These are phyloP conservation scores for Clavelina lepadiformis DNA, from an alignment of 23 tunicate genomes.

Conservation along the genomic window DNA sequence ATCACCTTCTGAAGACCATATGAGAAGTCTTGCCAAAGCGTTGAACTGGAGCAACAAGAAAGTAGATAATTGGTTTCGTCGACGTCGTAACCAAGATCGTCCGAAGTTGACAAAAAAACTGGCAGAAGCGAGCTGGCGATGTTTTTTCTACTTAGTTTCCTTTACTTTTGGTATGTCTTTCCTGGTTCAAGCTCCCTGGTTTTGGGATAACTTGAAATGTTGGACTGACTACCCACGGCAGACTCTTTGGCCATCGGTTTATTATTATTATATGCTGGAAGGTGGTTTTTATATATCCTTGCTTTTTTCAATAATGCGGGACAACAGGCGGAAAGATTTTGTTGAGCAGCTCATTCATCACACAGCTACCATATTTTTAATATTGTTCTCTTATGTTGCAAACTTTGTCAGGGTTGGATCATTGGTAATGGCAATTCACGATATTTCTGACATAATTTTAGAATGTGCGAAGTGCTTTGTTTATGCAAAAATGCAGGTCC, in stretches of 20 bases:
- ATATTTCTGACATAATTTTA: conserved; percentile 80
- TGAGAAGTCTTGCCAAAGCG: conserved; percentile 38
- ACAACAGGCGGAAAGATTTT: conserved; percentile 85
- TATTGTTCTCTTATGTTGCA: conserved; percentile 69
- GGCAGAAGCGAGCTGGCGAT: conserved; percentile 86
- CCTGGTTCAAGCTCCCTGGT: conserved; percentile 67
- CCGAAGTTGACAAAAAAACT: conserved; percentile 52
- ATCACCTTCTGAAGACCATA: conserved; percentile 11
- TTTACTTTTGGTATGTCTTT: conserved; percentile 57
- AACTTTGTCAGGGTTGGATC: conserved; percentile 77
- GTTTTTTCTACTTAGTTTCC: conserved; percentile 49
- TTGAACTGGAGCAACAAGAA: conserved; percentile 31
- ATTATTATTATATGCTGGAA: conserved; percentile 85
- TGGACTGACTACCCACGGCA: conserved; percentile 87
- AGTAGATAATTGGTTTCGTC: conserved; percentile 64
- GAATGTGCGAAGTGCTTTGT: conserved; percentile 80
- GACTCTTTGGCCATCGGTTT: conserved; percentile 43
- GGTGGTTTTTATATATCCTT: conserved; percentile 79
- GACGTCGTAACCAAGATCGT: conserved; percentile 30
- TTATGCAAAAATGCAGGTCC: conserved; percentile 41
- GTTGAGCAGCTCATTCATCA: conserved; percentile 80
- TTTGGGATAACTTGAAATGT: conserved; percentile 77
- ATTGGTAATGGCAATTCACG: conserved; percentile 83
- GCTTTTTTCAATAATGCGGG: conserved; percentile 52
- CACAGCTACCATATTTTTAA: conserved; percentile 71